These are phyloP conservation scores for Ditula angustiorana DNA, from an alignment of 2,888 invertebrate species.

Conservation along the genomic window DNA sequence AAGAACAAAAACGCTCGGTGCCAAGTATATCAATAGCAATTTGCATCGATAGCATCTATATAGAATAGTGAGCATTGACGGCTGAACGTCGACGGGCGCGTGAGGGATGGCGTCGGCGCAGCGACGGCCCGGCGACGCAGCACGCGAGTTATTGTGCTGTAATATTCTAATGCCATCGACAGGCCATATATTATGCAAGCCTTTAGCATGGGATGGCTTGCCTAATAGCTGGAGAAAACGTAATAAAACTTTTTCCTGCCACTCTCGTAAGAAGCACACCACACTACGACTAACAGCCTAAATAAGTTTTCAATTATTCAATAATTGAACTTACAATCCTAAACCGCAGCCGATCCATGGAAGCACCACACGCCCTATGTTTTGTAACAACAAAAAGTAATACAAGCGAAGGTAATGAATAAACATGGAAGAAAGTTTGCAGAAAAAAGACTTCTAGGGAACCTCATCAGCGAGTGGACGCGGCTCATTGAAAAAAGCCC, in stretches of 20 bases:
- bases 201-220: too few species aligned
- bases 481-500: conserved; percentile 31
- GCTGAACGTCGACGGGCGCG: too few species aligned
- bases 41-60: conserved; percentile 30
- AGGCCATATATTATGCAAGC: too few species aligned
- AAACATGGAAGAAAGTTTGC: conserved; percentile 36
- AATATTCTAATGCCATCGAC: too few species aligned
- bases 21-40: conserved; percentile 36
- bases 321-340: background rate
- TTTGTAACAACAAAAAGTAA: conserved; percentile 17
- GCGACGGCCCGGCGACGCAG: too few species aligned
- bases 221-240: too few species aligned
- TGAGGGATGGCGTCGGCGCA: too few species aligned
- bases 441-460: conserved; percentile 29
- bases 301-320: background rate
- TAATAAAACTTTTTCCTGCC: too few species aligned
- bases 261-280: too few species aligned
- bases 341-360: background rate
- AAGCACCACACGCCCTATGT: conserved; percentile 27
- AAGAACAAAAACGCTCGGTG: background rate
- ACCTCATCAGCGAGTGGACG: conserved; percentile 21
- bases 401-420: conserved; percentile 44
- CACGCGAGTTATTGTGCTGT: too few species aligned
- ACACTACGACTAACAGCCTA: background rate
- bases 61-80: conserved; percentile 9